These are phyloP conservation scores for Drosophila kepulauana DNA, from an alignment of 1,140 invertebrate genomes.

Conservation along the genomic window DNA sequence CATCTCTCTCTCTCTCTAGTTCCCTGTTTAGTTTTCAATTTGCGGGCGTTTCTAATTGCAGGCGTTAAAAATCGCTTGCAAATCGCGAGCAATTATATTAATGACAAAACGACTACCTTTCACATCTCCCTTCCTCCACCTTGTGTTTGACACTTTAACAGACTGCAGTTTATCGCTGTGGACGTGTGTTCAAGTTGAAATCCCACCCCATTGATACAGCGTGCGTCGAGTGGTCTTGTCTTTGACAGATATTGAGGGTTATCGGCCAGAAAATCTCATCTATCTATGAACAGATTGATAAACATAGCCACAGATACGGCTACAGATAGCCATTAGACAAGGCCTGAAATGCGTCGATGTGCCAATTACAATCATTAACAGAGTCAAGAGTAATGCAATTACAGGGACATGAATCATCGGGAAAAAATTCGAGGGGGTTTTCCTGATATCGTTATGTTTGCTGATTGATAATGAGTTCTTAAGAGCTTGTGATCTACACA, in stretches of 20 bases:
- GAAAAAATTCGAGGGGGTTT: background rate
- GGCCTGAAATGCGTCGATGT: background rate
- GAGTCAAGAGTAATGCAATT: no score
- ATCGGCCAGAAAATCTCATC: constrained; percentile 34
- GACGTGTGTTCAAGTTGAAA: constrained; percentile 43
- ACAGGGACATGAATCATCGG: background rate
- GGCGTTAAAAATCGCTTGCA: constrained; percentile 61
- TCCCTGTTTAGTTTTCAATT: constrained; percentile 57
- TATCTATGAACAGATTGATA: constrained; percentile 32
- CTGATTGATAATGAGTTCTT: background rate
- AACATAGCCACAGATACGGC: background rate
- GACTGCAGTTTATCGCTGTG: constrained; percentile 68
- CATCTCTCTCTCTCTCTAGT: background rate
- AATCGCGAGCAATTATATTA: constrained; percentile 65
- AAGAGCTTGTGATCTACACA: constrained; percentile 2
- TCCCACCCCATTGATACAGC: constrained; percentile 22
- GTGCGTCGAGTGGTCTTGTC: constrained; percentile 34
- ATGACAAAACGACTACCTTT: constrained; percentile 16
- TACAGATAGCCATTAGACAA: constrained; percentile 12
- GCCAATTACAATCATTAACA: background rate
- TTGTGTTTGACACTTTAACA: constrained; percentile 24
- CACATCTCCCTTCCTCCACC: background rate
- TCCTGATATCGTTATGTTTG: background rate
- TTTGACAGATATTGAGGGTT: constrained; percentile 34
- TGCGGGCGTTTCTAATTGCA: constrained; percentile 75